A percentile compares a stretch with the other conserved stretches of the same genome.
Evolutionary conservation across 2,113 vertebrate species (phyloP).

Genomic region (Gymnorhina tibicen): DNA sequence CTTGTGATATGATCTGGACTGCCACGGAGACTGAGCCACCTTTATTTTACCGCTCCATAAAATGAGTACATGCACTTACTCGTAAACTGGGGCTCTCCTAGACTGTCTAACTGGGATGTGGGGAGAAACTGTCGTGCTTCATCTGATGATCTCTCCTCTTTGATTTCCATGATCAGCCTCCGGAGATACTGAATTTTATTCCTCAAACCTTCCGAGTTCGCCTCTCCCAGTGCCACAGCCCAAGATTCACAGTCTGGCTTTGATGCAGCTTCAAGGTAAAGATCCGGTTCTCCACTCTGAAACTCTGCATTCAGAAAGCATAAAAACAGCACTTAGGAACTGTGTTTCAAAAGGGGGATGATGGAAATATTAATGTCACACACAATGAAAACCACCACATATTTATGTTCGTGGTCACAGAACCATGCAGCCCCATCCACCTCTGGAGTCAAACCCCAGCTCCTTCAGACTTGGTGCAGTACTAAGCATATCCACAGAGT

Average conservation of each 20-base stretch:
- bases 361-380: slow-evolving; percentile 62
- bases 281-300: slow-evolving; percentile 30
- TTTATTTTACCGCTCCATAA: background rate
- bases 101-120: slow-evolving; percentile 46
- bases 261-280: slow-evolving; percentile 50
- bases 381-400: slow-evolving; percentile 47
- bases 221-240: slow-evolving; percentile 18
- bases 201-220: slow-evolving; percentile 19
- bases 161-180: slow-evolving; percentile 77
- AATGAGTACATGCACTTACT: slow-evolving; percentile 53
- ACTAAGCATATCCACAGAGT: slow-evolving; percentile 36
- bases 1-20: no score
- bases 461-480: background rate
- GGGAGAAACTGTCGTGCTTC: slow-evolving; percentile 72
- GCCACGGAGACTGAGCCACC: background rate
- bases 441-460: background rate
- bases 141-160: slow-evolving; percentile 70
- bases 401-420: slow-evolving; percentile 34
- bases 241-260: slow-evolving; percentile 11
- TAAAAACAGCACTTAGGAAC: background rate
- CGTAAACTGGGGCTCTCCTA: slow-evolving; percentile 64
- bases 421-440: background rate
- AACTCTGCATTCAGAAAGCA: slow-evolving; percentile 68
- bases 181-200: slow-evolving; percentile 33
- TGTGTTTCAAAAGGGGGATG: background rate